Evolutionary conservation across 2,888 invertebrate species (phyloP), one percentile per base, ranked within the genome.

Genomic region (Drosophila lacicola): DNA sequence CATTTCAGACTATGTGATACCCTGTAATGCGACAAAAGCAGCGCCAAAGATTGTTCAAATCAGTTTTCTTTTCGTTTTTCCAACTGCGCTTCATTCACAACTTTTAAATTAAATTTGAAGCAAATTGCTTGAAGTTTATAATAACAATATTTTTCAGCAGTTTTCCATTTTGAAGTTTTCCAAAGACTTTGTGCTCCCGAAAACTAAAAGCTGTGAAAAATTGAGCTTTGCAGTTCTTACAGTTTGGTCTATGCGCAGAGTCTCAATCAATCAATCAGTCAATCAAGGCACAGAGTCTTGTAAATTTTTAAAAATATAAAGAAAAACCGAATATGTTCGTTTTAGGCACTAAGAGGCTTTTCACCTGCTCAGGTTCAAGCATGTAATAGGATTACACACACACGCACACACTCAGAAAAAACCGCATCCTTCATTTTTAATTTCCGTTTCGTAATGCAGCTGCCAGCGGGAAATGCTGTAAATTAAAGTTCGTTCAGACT

Each of bases 1-100:
- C 21, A 13, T 8, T 33, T 9, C 3, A 4, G 41, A 50, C 45
- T 14, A 3, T 10, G 2, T 21, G 39, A 68, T 68, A 74, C 70
- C 54, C 60, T 55, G 3, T 6, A 29, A 13, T 3, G 0, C 5
- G 34, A n/a, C n/a, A 29, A 25, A 11, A 21, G 9, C 4, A 6
- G 25, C 5, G 25, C 1, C 25, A 25, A 25, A 1, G 25, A 25
- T 25, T 25, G 5, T 2, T 6, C 0, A 8, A 25, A 25, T 25
- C 25, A 25, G 8, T 8, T 8, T 25, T 1, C 17, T 17, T 17
- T 17, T 17, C 17, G 17, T 17, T 17, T 17, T 17, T 17, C 2
- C 17, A 17, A 17, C 17, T 17, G 17, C 17, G 17, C 17, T 17
- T 17, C 17, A 17, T 17, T 17, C 17, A 17, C 17, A 17, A 17